Base-by-base conservation (phyloP, 2,888 invertebrate species). In the Drosophila nr. medialis region DNA sequence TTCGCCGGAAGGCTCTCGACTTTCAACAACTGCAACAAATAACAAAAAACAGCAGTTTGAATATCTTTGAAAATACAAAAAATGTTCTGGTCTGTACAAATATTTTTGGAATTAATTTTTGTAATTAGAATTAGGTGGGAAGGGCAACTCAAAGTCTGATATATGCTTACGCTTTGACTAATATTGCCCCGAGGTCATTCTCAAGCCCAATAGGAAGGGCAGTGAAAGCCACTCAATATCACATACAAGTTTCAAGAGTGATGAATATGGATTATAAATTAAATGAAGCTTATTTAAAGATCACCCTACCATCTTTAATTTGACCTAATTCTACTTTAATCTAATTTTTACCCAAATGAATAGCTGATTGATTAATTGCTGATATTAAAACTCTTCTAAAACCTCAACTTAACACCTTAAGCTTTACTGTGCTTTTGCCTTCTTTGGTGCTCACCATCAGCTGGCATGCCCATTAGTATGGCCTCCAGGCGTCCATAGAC, bases 381-480 rank as follows among this genome's bases (percentile, higher is more conserved):
- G 15, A 36, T 36, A 10, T 15, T 36, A 6, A 36, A 13, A 34
- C 13, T 34, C 34, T 13, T 34, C 34, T 13, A 2, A 40, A 40
- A 15, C 7, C 15, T 7, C 7, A 21, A 45, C 13, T 6, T 8
- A 32, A 15, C 8, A 38, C 29, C 4, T 24, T 27, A 4, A 21
- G n/a, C 4, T 21, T 36, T 11, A 13, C 11, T 8, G 24, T 13
- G 3, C 0, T n/a, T 27, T 0, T 30, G 8, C 0, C 11, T 21
- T 4, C 8, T 1, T 48, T 30, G 4, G 11, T n/a, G 32, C 77
- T 77, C 53, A 86, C 86, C 76, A 34, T 75, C 77, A 0, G 72
- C 75, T 36, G 89, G 89, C 59, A 90, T 6, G 40, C 87, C 87
- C 89, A 89, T 87, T 0, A 87, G 58, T 75, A 87, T 90, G 6